Conservation (phyloP, 2,888 invertebrate genomes). For the Cabera pusaria region DNA sequence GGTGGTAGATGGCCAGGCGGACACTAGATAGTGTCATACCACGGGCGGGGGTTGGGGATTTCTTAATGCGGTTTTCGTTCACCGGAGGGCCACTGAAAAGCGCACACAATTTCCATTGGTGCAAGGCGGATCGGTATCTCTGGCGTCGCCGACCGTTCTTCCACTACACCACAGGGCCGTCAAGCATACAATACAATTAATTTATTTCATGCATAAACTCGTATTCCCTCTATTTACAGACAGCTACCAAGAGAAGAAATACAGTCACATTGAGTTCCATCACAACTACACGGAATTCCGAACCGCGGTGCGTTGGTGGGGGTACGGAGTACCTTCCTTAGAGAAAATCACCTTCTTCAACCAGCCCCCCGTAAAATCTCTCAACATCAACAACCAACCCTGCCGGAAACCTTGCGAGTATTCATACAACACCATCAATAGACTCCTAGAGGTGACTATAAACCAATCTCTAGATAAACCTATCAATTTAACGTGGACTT, state of each 20-base stretch:
- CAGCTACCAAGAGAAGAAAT: constrained; percentile 83
- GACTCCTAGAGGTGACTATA: constrained; percentile 51
- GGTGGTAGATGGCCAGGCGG: too few relatives aligned
- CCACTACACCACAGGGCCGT: too few relatives aligned
- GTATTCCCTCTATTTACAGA: too few relatives aligned
- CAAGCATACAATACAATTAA: too few relatives aligned
- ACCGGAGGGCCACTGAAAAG: too few relatives aligned
- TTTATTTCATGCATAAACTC: too few relatives aligned
- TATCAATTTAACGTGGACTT: constrained; percentile 60
- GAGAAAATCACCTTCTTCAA: constrained; percentile 53
- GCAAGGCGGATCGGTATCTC: too few relatives aligned
- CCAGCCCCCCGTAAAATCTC: constrained; percentile 48
- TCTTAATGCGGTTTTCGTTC: too few relatives aligned
- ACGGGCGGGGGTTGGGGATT: too few relatives aligned
- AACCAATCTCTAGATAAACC: constrained; percentile 62
- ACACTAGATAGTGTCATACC: too few relatives aligned
- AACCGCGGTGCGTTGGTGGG: constrained; percentile 70
- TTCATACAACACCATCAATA: constrained; percentile 45
- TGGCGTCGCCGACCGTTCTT: too few relatives aligned
- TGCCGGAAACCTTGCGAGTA: constrained; percentile 54
- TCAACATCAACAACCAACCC: constrained; percentile 50
- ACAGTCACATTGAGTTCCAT: constrained; percentile 78
- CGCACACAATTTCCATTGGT: too few relatives aligned
- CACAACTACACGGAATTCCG: constrained; percentile 50
- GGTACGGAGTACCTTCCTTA: constrained; percentile 67